These are phyloP conservation scores for Schizopygopsis malacanthus DNA, from an alignment of 2,797 vertebrate species.

Conservation along the genomic window DNA sequence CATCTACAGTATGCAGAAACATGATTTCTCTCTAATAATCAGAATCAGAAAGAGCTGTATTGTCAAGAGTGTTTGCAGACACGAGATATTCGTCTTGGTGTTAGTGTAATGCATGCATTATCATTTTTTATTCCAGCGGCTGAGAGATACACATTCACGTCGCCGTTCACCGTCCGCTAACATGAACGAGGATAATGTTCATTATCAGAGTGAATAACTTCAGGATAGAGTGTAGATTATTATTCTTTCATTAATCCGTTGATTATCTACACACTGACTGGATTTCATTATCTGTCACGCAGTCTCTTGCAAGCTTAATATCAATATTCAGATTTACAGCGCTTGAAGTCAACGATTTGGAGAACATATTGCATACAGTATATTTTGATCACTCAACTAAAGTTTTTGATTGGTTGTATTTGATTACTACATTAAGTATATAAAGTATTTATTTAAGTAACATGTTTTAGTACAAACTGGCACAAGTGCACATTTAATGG, in stretches of 20 bases:
- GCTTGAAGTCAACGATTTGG: not conserved
- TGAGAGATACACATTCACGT: not conserved
- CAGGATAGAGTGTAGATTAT: slow-evolving; percentile 50
- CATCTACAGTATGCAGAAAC: not conserved
- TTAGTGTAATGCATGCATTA: not conserved
- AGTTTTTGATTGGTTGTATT: not conserved
- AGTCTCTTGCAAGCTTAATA: not conserved
- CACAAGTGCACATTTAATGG: no score
- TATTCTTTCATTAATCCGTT: slow-evolving; percentile 61
- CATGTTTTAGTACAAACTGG: not conserved
- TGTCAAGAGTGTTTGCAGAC: no score
- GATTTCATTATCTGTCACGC: not conserved
- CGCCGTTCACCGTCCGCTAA: not conserved
- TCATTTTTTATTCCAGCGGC: not conserved
- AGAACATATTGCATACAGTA: not conserved
- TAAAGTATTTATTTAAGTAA: no score
- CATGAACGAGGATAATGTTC: not conserved
- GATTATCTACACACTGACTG: slow-evolving; percentile 65
- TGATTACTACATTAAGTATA: not conserved
- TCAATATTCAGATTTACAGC: not conserved
- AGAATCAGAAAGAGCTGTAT: no score
- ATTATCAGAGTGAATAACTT: not conserved
- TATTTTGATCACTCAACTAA: not conserved
- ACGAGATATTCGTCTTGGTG: no score
- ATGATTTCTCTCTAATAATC: not conserved